These are phyloP conservation scores for Pangasius krempfi DNA, from an alignment of 2,797 vertebrate species.

Conservation along the genomic window DNA sequence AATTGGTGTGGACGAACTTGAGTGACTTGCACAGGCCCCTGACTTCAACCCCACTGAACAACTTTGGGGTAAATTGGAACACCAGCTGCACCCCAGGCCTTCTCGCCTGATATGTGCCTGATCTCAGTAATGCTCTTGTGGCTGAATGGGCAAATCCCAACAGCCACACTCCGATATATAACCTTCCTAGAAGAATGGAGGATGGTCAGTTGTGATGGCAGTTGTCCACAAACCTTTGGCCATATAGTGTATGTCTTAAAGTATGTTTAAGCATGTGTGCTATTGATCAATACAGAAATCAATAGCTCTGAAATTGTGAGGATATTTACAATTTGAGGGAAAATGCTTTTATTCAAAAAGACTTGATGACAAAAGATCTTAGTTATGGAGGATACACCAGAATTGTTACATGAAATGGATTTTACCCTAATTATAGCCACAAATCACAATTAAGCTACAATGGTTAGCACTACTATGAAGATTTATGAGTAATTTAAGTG, in stretches of 20 bases:
- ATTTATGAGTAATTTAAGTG: background rate
- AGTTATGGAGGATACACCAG: background rate
- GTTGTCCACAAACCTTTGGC: background rate
- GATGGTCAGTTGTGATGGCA: background rate
- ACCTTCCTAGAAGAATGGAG: background rate
- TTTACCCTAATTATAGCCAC: background rate
- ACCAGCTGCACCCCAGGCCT: background rate
- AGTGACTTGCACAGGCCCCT: background rate
- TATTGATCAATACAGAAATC: background rate
- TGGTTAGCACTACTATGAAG: background rate
- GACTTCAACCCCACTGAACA: background rate
- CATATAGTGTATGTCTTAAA: background rate
- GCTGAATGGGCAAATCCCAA: background rate
- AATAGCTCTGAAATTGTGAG: background rate
- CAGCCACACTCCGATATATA: background rate
- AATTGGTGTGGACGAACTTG: background rate
- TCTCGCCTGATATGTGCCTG: background rate
- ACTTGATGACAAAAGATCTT: background rate
- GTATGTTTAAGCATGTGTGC: background rate
- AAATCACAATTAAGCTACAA: background rate
- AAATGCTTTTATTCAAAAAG: background rate
- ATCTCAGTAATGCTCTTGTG: background rate
- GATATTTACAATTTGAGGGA: background rate
- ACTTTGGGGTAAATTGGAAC: background rate
- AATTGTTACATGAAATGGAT: background rate